phyloP scores from a whole-genome alignment of 2,797 vertebrate genomes.

The Toxotes lorentzi region DNA sequence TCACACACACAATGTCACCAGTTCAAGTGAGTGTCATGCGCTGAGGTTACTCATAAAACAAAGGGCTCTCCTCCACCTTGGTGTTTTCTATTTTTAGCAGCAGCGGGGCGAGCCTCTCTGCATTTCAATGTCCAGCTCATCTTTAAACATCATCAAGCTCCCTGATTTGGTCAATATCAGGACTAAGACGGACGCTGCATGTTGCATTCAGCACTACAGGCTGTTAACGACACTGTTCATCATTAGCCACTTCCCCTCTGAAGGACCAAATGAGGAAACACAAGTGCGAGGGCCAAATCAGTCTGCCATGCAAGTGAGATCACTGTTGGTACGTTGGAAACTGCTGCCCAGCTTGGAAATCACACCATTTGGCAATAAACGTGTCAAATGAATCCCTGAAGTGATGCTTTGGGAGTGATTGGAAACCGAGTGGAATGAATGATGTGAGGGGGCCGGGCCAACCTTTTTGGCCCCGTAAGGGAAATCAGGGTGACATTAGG shows the following conservation, averaged over 20 bases:
- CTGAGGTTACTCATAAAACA: constrained; percentile 54
- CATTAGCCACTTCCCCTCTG: constrained; percentile 28
- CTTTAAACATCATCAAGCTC: constrained; percentile 59
- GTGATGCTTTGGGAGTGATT: constrained; percentile 57
- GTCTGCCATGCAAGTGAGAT: constrained; percentile 40
- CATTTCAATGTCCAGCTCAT: constrained; percentile 71
- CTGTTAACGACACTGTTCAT: constrained; percentile 37
- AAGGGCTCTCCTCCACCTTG: constrained; percentile 47
- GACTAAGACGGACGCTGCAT: constrained; percentile 9
- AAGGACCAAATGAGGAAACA: constrained; percentile 25
- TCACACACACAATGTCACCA: constrained; percentile 13
- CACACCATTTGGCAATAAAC: constrained; percentile 56
- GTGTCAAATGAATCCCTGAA: constrained; percentile 62
- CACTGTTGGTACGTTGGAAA: constrained; percentile 41
- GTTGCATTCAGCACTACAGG: constrained; percentile 21
- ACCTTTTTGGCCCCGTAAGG: constrained; percentile 36
- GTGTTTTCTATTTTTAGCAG: constrained; percentile 67
- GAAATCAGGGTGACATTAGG: constrained; percentile 45
- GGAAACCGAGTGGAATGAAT: constrained; percentile 54
- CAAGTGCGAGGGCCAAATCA: constrained; percentile 36
- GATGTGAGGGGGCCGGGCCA: constrained; percentile 25
- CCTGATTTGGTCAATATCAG: constrained; percentile 19
- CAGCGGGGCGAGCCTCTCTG: constrained; percentile 47
- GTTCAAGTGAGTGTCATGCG: constrained; percentile 29
- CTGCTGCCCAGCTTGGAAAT: constrained; percentile 56